Evolutionary conservation across 2,797 vertebrate genomes (phyloP).

Genomic region (Micromesistius poutassou): DNA sequence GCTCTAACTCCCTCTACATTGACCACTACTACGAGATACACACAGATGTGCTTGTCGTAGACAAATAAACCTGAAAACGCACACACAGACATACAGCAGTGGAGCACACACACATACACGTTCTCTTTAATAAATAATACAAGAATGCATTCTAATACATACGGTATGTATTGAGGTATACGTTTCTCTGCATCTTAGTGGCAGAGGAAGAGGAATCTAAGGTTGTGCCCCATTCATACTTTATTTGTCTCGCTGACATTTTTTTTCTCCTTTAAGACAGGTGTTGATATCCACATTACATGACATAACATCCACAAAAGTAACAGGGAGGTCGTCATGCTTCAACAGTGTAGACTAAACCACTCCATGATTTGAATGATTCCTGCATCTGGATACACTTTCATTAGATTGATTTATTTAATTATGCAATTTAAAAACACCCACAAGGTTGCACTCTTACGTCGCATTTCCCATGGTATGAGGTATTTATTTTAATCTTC

Average conservation of each 20-base stretch:
- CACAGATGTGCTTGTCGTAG: not conserved
- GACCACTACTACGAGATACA: constrained; percentile 13
- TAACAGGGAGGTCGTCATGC: not conserved
- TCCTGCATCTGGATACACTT: not conserved
- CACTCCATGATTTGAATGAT: not conserved
- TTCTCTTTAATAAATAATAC: no score
- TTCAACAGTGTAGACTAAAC: not conserved
- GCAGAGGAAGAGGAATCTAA: not conserved
- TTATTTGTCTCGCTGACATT: not conserved
- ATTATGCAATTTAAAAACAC: no score
- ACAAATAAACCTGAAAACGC: not conserved
- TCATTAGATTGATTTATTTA: no score
- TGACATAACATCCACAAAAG: no score
- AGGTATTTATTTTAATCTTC: no score
- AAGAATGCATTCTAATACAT: not conserved
- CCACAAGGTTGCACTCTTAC: no score
- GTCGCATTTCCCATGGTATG: no score
- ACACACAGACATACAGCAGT: not conserved
- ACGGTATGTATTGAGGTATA: not conserved
- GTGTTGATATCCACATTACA: constrained; percentile 1
- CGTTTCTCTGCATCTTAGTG: not conserved
- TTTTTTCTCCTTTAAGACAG: not conserved
- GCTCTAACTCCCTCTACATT: constrained; percentile 41
- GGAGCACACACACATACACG: not conserved
- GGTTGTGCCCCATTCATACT: not conserved